These are phyloP conservation scores for Platalea minor DNA, from an alignment of 2,797 vertebrate species.

Conservation along the genomic window DNA sequence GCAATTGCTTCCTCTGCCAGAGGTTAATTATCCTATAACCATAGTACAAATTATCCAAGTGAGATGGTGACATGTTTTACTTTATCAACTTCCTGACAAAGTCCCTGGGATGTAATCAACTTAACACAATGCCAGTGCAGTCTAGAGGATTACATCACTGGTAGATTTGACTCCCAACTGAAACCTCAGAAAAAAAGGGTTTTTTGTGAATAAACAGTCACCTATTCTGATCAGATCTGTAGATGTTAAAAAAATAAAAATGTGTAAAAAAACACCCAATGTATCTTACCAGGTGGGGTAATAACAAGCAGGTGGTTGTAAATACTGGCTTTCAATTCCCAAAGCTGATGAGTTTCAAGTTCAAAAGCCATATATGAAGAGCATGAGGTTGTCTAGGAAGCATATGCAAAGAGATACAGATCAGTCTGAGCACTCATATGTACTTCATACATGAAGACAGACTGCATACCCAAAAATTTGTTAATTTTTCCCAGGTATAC, in stretches of 20 bases:
- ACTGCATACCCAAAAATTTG: not conserved
- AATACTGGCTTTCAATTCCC: not conserved
- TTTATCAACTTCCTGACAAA: not conserved
- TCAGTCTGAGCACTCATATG: not conserved
- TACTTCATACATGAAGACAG: not conserved
- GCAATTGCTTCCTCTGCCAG: not conserved
- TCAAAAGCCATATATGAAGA: not conserved
- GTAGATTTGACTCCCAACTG: not conserved
- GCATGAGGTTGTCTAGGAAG: not conserved
- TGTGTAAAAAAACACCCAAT: accelerated
- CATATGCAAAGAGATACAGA: not conserved
- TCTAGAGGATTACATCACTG: not conserved
- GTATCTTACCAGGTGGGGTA: not conserved
- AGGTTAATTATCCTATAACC: not conserved
- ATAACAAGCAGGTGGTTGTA: not conserved
- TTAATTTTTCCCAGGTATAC: not conserved
- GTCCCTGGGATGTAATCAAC: not conserved
- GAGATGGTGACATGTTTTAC: not conserved
- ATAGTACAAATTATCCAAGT: not conserved
- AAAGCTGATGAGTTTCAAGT: not conserved
- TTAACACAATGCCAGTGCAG: not conserved
- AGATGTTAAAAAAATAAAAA: not conserved
- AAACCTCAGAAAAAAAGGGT: not conserved
- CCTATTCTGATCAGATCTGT: not conserved
- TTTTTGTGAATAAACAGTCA: not conserved